Evolutionary conservation across 2,797 vertebrate species (phyloP), one percentile per base, ranked within the genome.

Genomic region (Odontamblyopus lacepedii): DNA sequence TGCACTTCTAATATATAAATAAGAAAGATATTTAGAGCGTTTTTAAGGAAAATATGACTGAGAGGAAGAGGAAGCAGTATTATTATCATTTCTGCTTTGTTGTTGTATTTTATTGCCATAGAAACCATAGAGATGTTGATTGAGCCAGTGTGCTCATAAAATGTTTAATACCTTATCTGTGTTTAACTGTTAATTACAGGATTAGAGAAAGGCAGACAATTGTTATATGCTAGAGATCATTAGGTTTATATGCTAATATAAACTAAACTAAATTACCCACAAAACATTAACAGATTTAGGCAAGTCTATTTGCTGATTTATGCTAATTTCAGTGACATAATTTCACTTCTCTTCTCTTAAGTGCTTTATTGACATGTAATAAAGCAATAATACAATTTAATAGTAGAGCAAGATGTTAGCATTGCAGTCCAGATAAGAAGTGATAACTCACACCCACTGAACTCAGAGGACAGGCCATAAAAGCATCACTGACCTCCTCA

Each of bases 81-180:
- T 76, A 69, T 73, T 71, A 77, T 74, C 76, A 78, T 75, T 87
- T 89, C 85, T 90, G 64, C 80, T 81, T 82, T 76, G 44, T 70
- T 71, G 53, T 77, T 18, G 69, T 75, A 44, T 72, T 74, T 76
- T 69, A 67, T 81, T 57, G 6, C 74, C 61, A 77, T 82, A 77
- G 75, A 78, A 82, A 85, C 41, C 44, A 23, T 23, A 23, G 23
- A 23, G 23, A 23, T 23, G 23, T 23, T 23, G 23, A 23, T 23
- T 23, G 23, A 23, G 38, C 18, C n/a, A 53, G 26, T 8, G 16
- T 0, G 1, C 59, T 44, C 63, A 70, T 74, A 53, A 70, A 61
- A 30, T 32, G 53, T 5, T 9, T 63, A 62, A 41, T 1, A 4
- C 64, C 19, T 48, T 69, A 32, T 56, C 29, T 15, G 26, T 35